Percentiles rank a stretch among this genome's conserved stretches.
phyloP scores from a whole-genome alignment of 2,888 invertebrate genomes.

The Synergus japonicus region DNA sequence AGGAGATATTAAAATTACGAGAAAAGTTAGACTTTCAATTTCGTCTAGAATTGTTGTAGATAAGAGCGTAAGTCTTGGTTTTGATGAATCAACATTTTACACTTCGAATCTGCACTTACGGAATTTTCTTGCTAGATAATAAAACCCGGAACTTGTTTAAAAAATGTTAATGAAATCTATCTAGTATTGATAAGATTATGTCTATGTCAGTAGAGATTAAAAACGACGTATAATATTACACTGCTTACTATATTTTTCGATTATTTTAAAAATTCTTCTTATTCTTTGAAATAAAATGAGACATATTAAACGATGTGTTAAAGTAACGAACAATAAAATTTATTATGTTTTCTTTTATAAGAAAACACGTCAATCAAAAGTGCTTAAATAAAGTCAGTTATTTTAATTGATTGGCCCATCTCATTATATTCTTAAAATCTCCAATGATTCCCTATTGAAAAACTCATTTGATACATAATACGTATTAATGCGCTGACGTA shows the following conservation, averaged over 20 bases:
- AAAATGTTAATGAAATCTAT: not conserved
- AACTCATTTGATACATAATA: conserved; percentile 11
- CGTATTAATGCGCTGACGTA: conserved; percentile 13
- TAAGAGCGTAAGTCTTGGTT: conserved; percentile 12
- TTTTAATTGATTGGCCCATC: not conserved
- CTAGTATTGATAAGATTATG: not conserved
- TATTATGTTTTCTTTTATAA: too few species aligned
- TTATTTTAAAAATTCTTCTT: too few species aligned
- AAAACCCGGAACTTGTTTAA: conserved; percentile 16
- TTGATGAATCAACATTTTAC: conserved; percentile 16
- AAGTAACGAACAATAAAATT: too few species aligned
- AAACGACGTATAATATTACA: not conserved
- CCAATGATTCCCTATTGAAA: not conserved
- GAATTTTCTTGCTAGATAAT: not conserved
- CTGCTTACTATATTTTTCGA: too few species aligned
- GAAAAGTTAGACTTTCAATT: not conserved
- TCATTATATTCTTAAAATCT: not conserved
- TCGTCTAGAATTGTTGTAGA: conserved; percentile 9
- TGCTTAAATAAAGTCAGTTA: conserved; percentile 12
- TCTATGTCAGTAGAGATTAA: not conserved
- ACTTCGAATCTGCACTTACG: not conserved
- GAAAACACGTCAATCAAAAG: not conserved
- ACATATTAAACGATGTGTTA: not conserved
- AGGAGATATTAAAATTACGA: not conserved
- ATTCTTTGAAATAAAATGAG: too few species aligned